Evolutionary conservation across 2,888 invertebrate species (phyloP), one percentile per base, ranked within the genome.

Genomic region (Gandaritis pyraliata): DNA sequence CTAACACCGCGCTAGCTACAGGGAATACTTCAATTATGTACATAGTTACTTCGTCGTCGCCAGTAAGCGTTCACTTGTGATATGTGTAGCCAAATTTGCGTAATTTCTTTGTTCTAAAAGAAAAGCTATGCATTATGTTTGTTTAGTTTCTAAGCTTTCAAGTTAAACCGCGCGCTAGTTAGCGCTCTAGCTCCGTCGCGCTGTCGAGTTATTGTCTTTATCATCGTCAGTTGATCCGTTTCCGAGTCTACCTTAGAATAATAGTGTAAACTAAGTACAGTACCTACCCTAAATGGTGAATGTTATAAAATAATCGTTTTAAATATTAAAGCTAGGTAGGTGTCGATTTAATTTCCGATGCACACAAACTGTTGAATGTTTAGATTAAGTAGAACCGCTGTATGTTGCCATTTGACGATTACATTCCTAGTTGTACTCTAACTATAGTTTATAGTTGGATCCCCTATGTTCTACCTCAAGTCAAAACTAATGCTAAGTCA

Each of bases 11-110:
- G 80, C 82, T 80, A 78, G 80, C 86, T 91, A 90, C 89, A 91
- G 92, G 92, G 90, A 89, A 82, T 83, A 81, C 77, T 83, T 90
- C 88, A 90, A 90, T 89, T 90, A 88, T 84, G 81, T 90, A 88
- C 74, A 72, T 72, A 70, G 62, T 70, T 68, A 68, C 82, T 86
- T 65, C 78, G 83, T 83, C 81, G 82, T 86, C 88, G 89, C 90
- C 87, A 85, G 85, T 89, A 87, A 90, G 90, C 89, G 87, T 87
- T 88, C 89, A 87, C 87, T 90, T 92, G 92, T 92, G 92, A 92
- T 92, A 91, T 90, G 88, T 90, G 87, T 90, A 90, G 91, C 91
- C 92, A 92, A 92, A 92, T 90, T 87, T 88, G 90, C 89, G 90
- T 88, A 86, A 87, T 88, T 90, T 90, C 90, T 91, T 90, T 90